Conservation (phyloP, 2,113 vertebrate species). For the Suncus etruscus region DNA sequence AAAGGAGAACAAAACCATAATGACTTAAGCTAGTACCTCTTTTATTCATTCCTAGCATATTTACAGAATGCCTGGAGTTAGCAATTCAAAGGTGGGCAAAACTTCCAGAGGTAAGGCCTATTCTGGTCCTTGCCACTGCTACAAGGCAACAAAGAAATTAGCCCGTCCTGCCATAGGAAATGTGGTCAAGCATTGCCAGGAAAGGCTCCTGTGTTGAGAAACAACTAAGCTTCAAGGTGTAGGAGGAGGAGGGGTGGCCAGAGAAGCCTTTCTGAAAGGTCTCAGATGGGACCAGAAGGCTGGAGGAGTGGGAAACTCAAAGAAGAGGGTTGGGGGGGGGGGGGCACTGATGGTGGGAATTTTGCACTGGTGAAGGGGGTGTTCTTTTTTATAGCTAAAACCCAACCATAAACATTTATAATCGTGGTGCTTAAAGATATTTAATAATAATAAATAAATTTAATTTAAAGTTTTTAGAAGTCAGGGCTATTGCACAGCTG, state of each 20-base stretch:
- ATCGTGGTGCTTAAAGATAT: too few species aligned
- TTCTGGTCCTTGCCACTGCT: slow-evolving; percentile 24
- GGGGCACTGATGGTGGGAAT: too few species aligned
- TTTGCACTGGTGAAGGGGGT: too few species aligned
- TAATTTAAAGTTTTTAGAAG: too few species aligned
- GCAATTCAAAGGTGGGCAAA: slow-evolving; percentile 17
- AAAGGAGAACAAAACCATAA: neutral
- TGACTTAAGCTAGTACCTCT: neutral
- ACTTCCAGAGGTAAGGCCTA: neutral
- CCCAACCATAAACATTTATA: too few species aligned
- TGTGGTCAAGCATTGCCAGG: neutral
- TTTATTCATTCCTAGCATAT: neutral
- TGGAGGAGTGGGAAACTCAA: too few species aligned
- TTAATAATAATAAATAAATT: too few species aligned
- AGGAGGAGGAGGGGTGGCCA: neutral
- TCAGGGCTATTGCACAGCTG: too few species aligned
- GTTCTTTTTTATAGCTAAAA: too few species aligned
- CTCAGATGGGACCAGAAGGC: too few species aligned
- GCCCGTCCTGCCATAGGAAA: neutral
- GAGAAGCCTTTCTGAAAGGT: neutral
- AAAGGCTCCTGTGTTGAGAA: neutral
- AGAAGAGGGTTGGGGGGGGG: too few species aligned
- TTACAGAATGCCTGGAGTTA: neutral
- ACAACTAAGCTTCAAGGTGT: neutral
- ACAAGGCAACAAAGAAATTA: neutral